A percentile compares a stretch with the other conserved stretches of the same genome.
Conservation (phyloP, 2,888 invertebrate genomes). For the Leptinotarsa juncta region DNA sequence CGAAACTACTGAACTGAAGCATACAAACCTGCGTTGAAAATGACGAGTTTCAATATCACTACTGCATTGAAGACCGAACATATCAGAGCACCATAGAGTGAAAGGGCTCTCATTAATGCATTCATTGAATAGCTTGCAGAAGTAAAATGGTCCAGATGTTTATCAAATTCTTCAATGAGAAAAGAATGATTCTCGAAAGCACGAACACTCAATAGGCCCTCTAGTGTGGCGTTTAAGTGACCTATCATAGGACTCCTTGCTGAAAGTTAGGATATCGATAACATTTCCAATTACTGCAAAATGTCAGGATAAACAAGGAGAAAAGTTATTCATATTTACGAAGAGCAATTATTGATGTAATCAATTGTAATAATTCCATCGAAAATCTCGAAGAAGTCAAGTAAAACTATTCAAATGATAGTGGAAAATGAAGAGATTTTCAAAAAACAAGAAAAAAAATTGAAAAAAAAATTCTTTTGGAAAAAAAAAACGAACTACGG, state of each 20-base stretch:
- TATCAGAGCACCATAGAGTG: conserved; percentile 41
- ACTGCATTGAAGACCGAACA: not conserved
- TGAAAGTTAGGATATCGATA: conserved; percentile 33
- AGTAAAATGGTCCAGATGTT: conserved; percentile 60
- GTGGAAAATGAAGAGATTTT: no score
- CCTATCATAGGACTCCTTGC: conserved; percentile 63
- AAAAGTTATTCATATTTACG: no score
- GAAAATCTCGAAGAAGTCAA: no score
- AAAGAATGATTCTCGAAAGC: conserved; percentile 54
- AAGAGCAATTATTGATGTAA: no score
- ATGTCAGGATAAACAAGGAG: no score
- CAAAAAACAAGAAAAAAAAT: no score
- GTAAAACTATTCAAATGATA: no score
- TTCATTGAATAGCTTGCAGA: conserved; percentile 59
- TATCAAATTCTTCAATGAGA: conserved; percentile 59
- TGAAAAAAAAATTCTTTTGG: no score
- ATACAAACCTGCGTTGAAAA: not conserved
- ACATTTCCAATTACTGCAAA: no score
- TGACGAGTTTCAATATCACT: conserved; percentile 47
- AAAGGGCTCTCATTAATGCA: conserved; percentile 56
- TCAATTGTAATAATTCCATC: no score
- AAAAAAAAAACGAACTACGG: no score
- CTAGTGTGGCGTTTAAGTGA: conserved; percentile 61
- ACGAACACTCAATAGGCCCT: conserved; percentile 61
- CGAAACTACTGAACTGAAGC: not conserved